Percentiles rank a stretch among this genome's conserved stretches.
phyloP scores from a whole-genome alignment of 2,888 invertebrate genomes.

The Archips xylosteana region DNA sequence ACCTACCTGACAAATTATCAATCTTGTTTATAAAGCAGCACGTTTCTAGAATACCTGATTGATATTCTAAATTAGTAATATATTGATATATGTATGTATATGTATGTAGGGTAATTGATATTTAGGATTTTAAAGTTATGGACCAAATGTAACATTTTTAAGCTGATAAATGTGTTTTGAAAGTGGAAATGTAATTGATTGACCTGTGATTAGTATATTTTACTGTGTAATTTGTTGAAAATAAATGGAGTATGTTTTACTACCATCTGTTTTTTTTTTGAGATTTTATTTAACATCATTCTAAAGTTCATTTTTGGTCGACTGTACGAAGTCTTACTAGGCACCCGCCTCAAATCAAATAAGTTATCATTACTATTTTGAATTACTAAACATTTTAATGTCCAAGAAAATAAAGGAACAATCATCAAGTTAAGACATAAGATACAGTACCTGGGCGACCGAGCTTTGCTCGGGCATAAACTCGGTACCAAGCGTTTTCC shows the following conservation, averaged over 20 bases:
- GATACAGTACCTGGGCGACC: too few relatives aligned
- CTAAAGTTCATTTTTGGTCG: too few relatives aligned
- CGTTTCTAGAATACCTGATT: conserved; percentile 34
- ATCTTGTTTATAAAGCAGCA: conserved; percentile 22
- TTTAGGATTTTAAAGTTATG: conserved; percentile 30
- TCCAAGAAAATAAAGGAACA: too few relatives aligned
- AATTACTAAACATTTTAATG: too few relatives aligned
- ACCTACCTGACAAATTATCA: conserved; percentile 31
- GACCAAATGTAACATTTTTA: conserved; percentile 41
- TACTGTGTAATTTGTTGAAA: conserved; percentile 71
- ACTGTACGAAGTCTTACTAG: too few relatives aligned
- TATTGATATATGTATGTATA: conserved; percentile 37
- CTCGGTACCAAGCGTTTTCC: too few relatives aligned
- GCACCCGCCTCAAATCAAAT: too few relatives aligned
- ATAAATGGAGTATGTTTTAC: conserved; percentile 67
- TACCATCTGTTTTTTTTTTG: conserved; percentile 39
- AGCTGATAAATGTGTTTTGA: conserved; percentile 41
- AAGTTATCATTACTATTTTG: too few relatives aligned
- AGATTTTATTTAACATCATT: not conserved
- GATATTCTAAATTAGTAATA: conserved; percentile 43
- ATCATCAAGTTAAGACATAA: too few relatives aligned
- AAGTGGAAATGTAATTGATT: conserved; percentile 66
- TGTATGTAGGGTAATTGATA: conserved; percentile 33
- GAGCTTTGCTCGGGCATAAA: too few relatives aligned
- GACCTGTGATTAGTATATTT: conserved; percentile 69